Base-by-base conservation (phyloP, 1,140 invertebrate species). In the Stegodyphus mimosarum region DNA sequence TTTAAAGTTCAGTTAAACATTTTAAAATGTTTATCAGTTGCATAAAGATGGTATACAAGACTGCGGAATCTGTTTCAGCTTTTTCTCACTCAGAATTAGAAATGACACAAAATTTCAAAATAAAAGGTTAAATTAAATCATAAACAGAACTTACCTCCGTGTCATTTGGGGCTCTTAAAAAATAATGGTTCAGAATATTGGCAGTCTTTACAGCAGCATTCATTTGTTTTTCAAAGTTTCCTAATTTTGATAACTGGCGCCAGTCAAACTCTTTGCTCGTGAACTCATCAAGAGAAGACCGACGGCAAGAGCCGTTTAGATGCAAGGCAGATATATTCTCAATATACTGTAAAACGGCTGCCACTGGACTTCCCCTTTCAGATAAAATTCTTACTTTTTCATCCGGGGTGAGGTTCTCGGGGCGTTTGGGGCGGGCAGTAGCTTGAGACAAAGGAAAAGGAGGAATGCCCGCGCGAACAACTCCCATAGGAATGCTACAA, bases 121-220 rank as follows among this genome's bases (percentile, higher is more conserved):
- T 33, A 33, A 33, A 33, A 33, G 33, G 33, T 33, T 33, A 33
- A 33, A 33, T 33, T 33, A 33, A 33, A 33, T 33, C 33, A 33
- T 33, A 33, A 33, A 33, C 33, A 33, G 1, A 33, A 33, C 17
- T 69, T 63, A 76, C 78, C 53, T 78, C 83, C 49, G 83, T 74
- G 7, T 75, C 86, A 48, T 87, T 80, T 17, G 67, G 70, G 17
- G 84, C 66, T 50, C 17, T 70, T 7, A 87, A 60, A 66, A 88
- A 88, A 17, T 88, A 75, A 66, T 87, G 83, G 18, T 81, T 84
- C 10, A 88, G 85, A 60, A 88, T 55, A 48, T 87, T 86, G 67
- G 88, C 78, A 50, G 86, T 86, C 51, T 84, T 71, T 11, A 87
- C 52, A 60, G 88, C 88, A 67, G 84, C 60, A 50, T 81, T 71